Percentiles rank a stretch among this genome's conserved stretches.
Conservation (phyloP, 2,113 vertebrate species). For the Calonectris borealis region DNA sequence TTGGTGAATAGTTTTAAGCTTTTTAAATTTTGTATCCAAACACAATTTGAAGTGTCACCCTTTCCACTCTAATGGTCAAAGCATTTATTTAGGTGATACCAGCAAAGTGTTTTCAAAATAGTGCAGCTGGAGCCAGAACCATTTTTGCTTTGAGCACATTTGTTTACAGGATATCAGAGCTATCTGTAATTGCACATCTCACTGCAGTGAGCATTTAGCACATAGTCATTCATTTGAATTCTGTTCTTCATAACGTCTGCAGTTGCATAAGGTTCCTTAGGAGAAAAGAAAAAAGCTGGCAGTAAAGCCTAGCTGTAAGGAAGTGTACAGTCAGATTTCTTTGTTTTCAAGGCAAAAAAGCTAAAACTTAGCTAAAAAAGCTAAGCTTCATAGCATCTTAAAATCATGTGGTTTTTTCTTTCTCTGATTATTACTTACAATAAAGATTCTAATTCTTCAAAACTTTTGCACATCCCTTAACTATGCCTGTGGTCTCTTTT, state of each 20-base stretch:
- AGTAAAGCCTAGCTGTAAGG: background rate
- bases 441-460: background rate
- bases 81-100: conserved; percentile 57
- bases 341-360: background rate
- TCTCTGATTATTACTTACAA: background rate
- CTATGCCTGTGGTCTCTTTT: background rate
- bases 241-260: background rate
- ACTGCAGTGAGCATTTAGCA: conserved; percentile 33
- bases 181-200: conserved; percentile 48
- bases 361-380: background rate
- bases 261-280: background rate
- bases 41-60: conserved; percentile 44
- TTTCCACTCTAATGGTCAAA: conserved; percentile 64
- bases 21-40: conserved; percentile 56
- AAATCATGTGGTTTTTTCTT: background rate
- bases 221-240: conserved; percentile 52
- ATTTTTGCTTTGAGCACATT: conserved; percentile 18
- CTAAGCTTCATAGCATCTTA: background rate
- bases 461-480: background rate
- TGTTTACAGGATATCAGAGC: conserved; percentile 49
- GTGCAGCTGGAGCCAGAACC: conserved; percentile 45
- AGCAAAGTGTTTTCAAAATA: conserved; percentile 59
- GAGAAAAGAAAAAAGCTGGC: background rate
- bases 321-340: background rate
- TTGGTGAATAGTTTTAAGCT: conserved; percentile 42